Evolutionary conservation across 2,888 invertebrate species (phyloP).

Genomic region (Parnassius mnemosyne): DNA sequence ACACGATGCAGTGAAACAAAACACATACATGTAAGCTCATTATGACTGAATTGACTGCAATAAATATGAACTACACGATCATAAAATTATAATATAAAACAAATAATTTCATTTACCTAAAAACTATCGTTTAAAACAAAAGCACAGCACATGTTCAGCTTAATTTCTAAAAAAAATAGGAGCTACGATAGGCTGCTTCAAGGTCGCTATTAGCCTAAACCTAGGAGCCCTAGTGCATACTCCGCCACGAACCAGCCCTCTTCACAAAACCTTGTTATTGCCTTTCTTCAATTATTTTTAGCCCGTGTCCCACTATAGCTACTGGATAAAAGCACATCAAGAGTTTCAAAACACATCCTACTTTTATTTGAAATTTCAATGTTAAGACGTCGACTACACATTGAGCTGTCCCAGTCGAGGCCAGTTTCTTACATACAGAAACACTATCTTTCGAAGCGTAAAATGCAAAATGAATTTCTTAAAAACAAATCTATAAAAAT

Average conservation of each 20-base stretch:
- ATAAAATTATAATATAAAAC: slow-evolving; percentile 61
- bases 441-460: slow-evolving; percentile 24
- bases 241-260: slow-evolving; percentile 44
- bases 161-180: slow-evolving; percentile 69
- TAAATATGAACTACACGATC: slow-evolving; percentile 69
- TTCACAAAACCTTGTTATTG: slow-evolving; percentile 26
- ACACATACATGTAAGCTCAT: slow-evolving; percentile 64
- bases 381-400: slow-evolving; percentile 64
- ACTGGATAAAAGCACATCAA: slow-evolving; percentile 77
- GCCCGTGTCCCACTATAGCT: slow-evolving; percentile 58
- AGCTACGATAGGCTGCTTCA: slow-evolving; percentile 65
- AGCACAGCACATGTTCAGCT: slow-evolving; percentile 81
- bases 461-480: slow-evolving; percentile 63
- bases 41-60: slow-evolving; percentile 67
- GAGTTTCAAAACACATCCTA: slow-evolving; percentile 77
- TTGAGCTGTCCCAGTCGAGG: slow-evolving; percentile 75
- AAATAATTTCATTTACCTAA: slow-evolving; percentile 74
- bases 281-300: slow-evolving; percentile 20
- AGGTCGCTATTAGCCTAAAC: slow-evolving; percentile 64
- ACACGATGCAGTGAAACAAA: slow-evolving; percentile 39
- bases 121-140: slow-evolving; percentile 76
- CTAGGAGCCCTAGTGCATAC: slow-evolving; percentile 71
- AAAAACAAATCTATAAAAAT: slow-evolving; percentile 51
- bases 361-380: slow-evolving; percentile 62
- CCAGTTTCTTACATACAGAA: slow-evolving; percentile 42